A percentile compares a stretch with the other conserved stretches of the same genome.
These are phyloP conservation scores for Poecile atricapillus DNA, from an alignment of 2,113 vertebrate genomes.

Conservation along the genomic window DNA sequence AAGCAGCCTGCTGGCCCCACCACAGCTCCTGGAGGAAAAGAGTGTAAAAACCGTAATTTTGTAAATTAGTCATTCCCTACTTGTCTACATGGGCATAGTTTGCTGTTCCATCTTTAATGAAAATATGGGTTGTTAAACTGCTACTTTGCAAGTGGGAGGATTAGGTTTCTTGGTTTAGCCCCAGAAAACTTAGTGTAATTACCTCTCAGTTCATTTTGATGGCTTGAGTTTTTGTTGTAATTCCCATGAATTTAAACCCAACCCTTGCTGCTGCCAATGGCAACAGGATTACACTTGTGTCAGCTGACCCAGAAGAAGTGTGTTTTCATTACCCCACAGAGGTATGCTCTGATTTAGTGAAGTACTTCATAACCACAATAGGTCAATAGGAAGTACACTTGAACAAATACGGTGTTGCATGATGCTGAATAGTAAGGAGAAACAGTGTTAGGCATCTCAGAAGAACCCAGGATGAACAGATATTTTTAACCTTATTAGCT, in stretches of 20 bases:
- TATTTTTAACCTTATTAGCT: constrained; percentile 69
- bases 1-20: background rate
- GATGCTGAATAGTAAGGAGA: constrained; percentile 4
- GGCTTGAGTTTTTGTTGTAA: constrained; percentile 20
- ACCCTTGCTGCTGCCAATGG: background rate
- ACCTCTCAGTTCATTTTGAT: background rate
- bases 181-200: background rate
- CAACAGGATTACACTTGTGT: background rate
- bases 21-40: background rate
- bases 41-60: background rate
- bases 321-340: constrained; percentile 37
- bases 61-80: background rate
- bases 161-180: background rate
- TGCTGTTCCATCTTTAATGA: background rate
- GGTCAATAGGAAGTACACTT: constrained; percentile 53
- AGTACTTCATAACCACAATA: constrained; percentile 33
- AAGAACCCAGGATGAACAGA: constrained; percentile 17
- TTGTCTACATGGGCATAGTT: background rate
- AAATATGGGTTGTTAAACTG: background rate
- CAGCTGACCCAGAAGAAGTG: constrained; percentile 29
- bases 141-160: background rate
- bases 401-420: constrained; percentile 21
- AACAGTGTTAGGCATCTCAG: constrained; percentile 8
- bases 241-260: constrained; percentile 25
- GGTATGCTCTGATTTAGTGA: constrained; percentile 46